Percentiles rank a stretch among this genome's conserved stretches.
phyloP scores from a whole-genome alignment of 2,797 vertebrate species.

The Lycodopsis pacificus region DNA sequence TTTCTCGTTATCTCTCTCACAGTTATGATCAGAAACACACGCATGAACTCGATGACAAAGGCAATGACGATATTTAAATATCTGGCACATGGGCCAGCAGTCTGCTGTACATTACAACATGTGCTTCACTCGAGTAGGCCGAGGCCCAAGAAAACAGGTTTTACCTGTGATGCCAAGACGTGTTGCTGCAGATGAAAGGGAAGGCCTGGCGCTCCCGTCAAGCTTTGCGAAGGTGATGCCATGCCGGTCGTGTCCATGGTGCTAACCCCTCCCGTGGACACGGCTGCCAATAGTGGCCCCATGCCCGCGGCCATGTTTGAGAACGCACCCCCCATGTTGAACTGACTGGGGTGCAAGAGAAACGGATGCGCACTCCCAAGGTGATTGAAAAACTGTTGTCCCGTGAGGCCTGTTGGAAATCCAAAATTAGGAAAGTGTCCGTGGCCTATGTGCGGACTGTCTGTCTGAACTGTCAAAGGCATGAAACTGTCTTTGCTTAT shows the following conservation, averaged over 20 bases:
- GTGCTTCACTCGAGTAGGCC: constrained; percentile 8
- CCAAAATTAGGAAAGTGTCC: constrained; percentile 92
- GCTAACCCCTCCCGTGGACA: constrained; percentile 90
- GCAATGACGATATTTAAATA: background rate
- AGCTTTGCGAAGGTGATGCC: constrained; percentile 89
- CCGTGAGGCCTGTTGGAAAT: constrained; percentile 90
- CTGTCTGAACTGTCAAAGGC: constrained; percentile 93
- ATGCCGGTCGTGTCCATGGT: constrained; percentile 92
- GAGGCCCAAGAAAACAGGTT: constrained; percentile 56
- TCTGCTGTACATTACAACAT: background rate
- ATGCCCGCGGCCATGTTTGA: constrained; percentile 96
- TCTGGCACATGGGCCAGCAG: constrained; percentile 1
- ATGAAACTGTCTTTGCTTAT: constrained; percentile 89
- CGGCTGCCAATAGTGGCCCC: constrained; percentile 93
- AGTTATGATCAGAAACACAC: constrained; percentile 1
- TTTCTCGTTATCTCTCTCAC: background rate
- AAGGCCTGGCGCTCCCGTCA: constrained; percentile 89
- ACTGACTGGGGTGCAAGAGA: constrained; percentile 95
- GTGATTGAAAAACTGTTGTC: constrained; percentile 96
- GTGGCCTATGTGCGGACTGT: constrained; percentile 88
- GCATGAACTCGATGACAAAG: background rate
- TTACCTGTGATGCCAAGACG: constrained; percentile 97
- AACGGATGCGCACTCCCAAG: constrained; percentile 92
- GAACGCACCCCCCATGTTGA: constrained; percentile 97
- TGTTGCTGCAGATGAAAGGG: constrained; percentile 99